A percentile compares a stretch with the other conserved stretches of the same genome.
Evolutionary conservation across 2,113 vertebrate genomes (phyloP).

Genomic region (Leptobrachium leishanense): DNA sequence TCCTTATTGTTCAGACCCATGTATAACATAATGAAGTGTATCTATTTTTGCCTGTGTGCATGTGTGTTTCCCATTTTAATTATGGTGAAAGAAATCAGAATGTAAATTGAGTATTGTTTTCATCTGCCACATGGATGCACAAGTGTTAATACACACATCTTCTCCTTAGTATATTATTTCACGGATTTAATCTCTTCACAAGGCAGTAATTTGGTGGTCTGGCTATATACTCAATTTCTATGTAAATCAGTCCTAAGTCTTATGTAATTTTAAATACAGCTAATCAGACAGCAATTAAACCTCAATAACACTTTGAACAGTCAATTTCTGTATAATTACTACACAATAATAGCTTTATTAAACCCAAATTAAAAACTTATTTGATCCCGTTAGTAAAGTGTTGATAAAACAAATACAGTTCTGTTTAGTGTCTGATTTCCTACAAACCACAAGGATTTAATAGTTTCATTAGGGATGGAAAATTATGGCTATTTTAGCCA

Average conservation of each 20-base stretch:
- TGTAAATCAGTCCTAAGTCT: constrained; percentile 48
- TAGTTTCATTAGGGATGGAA: constrained; percentile 31
- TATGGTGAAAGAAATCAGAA: too few species aligned
- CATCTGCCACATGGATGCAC: background rate
- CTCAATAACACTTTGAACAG: constrained; percentile 47
- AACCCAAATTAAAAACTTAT: constrained; percentile 50
- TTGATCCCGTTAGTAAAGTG: constrained; percentile 46
- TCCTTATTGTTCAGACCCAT: too few species aligned
- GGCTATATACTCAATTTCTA: constrained; percentile 49
- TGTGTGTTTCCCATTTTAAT: too few species aligned
- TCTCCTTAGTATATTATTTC: constrained; percentile 39
- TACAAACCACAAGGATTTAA: constrained; percentile 41
- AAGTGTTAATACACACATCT: constrained; percentile 21
- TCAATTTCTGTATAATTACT: constrained; percentile 49
- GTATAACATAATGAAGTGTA: too few species aligned
- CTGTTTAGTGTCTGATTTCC: constrained; percentile 48
- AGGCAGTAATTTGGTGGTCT: constrained; percentile 47
- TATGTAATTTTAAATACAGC: constrained; percentile 50
- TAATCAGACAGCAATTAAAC: constrained; percentile 50
- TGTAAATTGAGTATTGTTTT: too few species aligned
- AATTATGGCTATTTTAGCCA: constrained; percentile 38
- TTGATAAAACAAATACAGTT: constrained; percentile 50
- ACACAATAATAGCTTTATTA: constrained; percentile 51
- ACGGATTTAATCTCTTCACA: constrained; percentile 42
- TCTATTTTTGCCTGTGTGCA: too few species aligned